These are phyloP conservation scores for Eupristina koningsbergeri DNA, from an alignment of 1,140 invertebrate species.

Conservation along the genomic window DNA sequence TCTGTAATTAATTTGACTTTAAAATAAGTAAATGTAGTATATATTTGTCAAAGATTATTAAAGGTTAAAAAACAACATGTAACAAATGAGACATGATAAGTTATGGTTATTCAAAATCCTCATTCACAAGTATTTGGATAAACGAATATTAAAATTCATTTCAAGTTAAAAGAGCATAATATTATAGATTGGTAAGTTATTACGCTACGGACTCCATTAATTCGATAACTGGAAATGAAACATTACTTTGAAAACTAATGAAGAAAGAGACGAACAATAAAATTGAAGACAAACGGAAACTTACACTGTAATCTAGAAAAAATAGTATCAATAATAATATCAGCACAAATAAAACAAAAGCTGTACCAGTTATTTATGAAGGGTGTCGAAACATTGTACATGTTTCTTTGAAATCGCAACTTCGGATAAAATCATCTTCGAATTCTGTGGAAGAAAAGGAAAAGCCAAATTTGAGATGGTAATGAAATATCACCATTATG, in stretches of 20 bases:
- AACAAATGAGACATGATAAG: too few species aligned
- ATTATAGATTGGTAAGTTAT: too few species aligned
- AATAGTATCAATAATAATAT: not conserved
- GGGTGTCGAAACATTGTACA: not conserved
- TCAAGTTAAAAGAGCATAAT: not conserved
- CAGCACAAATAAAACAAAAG: not conserved
- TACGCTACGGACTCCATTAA: too few species aligned
- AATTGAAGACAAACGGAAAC: not conserved
- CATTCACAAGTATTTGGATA: too few species aligned
- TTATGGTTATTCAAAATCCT: too few species aligned
- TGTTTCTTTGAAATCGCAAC: conserved; percentile 13
- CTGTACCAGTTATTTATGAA: not conserved
- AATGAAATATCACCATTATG: not conserved
- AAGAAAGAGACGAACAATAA: not conserved
- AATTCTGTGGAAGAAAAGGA: not conserved
- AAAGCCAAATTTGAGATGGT: not conserved
- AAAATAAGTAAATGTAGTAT: too few species aligned
- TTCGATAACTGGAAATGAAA: not conserved
- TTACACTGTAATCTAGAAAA: not conserved
- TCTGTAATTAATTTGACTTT: too few species aligned
- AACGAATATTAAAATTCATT: too few species aligned
- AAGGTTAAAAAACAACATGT: too few species aligned
- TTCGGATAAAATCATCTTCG: not conserved
- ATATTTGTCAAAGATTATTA: too few species aligned
- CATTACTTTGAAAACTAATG: not conserved